Evolutionary conservation across 2,797 vertebrate genomes (phyloP).

Genomic region (Chiloscyllium punctatum): DNA sequence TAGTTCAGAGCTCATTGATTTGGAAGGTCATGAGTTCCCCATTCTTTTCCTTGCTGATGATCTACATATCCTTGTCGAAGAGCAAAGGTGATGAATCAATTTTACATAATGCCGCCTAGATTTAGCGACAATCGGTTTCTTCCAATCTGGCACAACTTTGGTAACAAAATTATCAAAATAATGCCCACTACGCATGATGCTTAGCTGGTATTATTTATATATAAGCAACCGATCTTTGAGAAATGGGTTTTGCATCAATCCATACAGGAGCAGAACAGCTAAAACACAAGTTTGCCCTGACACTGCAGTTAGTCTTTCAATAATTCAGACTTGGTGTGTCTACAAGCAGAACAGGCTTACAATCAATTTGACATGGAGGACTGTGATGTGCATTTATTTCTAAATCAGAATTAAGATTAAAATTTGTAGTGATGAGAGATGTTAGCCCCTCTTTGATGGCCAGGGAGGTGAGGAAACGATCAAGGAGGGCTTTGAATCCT

Average conservation of each 20-base stretch:
- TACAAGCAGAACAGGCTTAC: not conserved
- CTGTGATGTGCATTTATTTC: not conserved
- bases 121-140: not conserved
- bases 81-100: slow-evolving; percentile 32
- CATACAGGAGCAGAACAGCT: not conserved
- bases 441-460: not conserved
- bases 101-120: not conserved
- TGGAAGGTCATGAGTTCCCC: slow-evolving; percentile 20
- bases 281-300: not conserved
- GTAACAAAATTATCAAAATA: not conserved
- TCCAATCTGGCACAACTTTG: not conserved
- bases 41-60: not conserved
- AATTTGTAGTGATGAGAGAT: not conserved
- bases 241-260: not conserved
- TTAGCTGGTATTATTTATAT: not conserved
- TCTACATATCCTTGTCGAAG: not conserved
- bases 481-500: not conserved
- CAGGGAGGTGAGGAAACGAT: not conserved
- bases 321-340: not conserved
- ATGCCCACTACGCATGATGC: not conserved
- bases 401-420: not conserved
- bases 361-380: not conserved
- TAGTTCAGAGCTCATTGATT: slow-evolving; percentile 17
- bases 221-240: not conserved
- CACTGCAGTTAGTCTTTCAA: not conserved